Evolutionary conservation across 2,113 vertebrate species (phyloP).

Genomic region (Junco hyemalis): DNA sequence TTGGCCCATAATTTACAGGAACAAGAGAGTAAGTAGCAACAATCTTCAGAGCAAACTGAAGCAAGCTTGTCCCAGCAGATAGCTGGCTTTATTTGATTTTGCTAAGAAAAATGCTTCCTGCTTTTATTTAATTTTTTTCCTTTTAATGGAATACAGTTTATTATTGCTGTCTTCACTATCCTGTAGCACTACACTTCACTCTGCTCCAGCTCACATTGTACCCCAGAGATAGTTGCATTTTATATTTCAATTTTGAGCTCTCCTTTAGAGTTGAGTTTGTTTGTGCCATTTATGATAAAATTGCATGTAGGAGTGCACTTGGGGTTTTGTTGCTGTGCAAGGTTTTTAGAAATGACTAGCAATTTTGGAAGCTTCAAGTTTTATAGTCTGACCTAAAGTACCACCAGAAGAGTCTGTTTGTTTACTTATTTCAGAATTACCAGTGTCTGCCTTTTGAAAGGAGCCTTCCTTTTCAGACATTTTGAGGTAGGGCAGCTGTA

Average conservation of each 20-base stretch:
- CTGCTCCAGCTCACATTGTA: background rate
- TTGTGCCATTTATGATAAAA: background rate
- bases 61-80: background rate
- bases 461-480: background rate
- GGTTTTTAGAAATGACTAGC: background rate
- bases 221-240: background rate
- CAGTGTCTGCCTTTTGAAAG: background rate
- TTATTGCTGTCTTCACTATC: background rate
- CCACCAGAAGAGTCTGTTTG: background rate
- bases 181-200: accelerated
- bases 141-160: background rate
- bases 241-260: background rate
- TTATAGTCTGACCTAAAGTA: background rate
- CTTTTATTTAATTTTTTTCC: background rate
- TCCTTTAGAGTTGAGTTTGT: background rate
- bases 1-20: constrained; percentile 96
- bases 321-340: background rate
- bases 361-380: background rate
- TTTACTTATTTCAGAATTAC: background rate
- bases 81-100: background rate
- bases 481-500: background rate
- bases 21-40: constrained; percentile 90
- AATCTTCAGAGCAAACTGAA: background rate
- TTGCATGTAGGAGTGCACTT: background rate
- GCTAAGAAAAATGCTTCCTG: background rate